Evolutionary conservation across 2,888 invertebrate species (phyloP).

Genomic region (Zaprionus bogoriensis): DNA sequence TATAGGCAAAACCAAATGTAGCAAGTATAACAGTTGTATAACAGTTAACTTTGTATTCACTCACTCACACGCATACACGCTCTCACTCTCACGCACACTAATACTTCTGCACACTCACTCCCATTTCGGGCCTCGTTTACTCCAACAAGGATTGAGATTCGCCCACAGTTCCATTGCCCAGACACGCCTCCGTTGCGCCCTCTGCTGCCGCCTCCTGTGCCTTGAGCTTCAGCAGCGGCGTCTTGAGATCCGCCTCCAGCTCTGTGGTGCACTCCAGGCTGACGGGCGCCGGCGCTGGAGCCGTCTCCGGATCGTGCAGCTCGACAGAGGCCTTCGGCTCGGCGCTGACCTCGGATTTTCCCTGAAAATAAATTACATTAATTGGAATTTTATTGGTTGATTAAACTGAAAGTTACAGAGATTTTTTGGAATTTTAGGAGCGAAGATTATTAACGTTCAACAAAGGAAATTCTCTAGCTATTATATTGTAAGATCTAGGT

Average conservation of each 20-base stretch:
- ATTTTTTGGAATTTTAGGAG: background rate
- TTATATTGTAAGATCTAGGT: too few species aligned
- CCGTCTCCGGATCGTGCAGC: slow-evolving; percentile 39
- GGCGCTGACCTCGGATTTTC: slow-evolving; percentile 58
- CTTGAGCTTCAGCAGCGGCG: slow-evolving; percentile 76
- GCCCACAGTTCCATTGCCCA: slow-evolving; percentile 57
- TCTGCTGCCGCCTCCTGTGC: slow-evolving; percentile 48
- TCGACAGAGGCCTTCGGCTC: slow-evolving; percentile 55
- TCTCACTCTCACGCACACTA: slow-evolving; percentile 7
- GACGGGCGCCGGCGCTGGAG: slow-evolving; percentile 8
- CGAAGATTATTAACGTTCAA: too few species aligned
- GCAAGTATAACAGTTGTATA: slow-evolving; percentile 63
- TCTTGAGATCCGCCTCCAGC: slow-evolving; percentile 78
- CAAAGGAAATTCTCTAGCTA: too few species aligned
- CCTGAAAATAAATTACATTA: slow-evolving; percentile 38
- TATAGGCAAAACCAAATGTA: slow-evolving; percentile 53
- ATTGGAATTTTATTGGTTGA: background rate
- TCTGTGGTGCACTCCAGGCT: slow-evolving; percentile 53
- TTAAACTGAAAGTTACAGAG: background rate
- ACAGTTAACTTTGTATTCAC: slow-evolving; percentile 43
- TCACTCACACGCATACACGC: slow-evolving; percentile 2
- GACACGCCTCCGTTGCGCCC: slow-evolving; percentile 27
- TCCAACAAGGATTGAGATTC: slow-evolving; percentile 65
- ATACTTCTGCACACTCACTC: background rate
- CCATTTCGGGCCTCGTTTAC: slow-evolving; percentile 32